phyloP scores from a whole-genome alignment of 2,797 vertebrate genomes.

The Neopelma chrysocephalum region DNA sequence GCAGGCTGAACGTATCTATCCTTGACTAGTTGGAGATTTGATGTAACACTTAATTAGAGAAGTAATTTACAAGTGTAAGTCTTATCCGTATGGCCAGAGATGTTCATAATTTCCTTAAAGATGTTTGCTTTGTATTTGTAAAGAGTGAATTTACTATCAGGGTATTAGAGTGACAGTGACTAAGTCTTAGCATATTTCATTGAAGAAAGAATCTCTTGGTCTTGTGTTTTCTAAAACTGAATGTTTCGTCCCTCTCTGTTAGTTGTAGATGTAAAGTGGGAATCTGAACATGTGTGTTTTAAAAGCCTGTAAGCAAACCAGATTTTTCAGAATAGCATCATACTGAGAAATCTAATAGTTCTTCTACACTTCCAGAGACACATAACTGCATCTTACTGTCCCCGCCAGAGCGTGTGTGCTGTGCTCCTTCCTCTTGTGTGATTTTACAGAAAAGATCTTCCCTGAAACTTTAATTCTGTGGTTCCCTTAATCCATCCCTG shows the following conservation, averaged over 20 bases:
- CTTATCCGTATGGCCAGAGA: background rate
- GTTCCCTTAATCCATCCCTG: background rate
- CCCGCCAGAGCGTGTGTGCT: background rate
- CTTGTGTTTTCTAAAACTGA: background rate
- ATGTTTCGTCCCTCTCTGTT: background rate
- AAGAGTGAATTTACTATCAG: background rate
- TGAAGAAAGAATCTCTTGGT: background rate
- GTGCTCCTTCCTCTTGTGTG: background rate
- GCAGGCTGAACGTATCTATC: background rate
- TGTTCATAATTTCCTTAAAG: background rate
- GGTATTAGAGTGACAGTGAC: background rate
- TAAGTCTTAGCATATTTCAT: background rate
- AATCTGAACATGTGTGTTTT: background rate
- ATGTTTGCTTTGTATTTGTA: conserved; percentile 7
- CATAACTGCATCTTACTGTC: background rate
- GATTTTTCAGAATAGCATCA: background rate
- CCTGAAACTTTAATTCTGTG: background rate
- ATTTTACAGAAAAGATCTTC: background rate
- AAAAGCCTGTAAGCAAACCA: background rate
- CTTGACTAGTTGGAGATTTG: background rate
- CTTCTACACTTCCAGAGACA: background rate
- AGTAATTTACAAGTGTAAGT: conserved; percentile 9
- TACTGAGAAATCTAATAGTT: background rate
- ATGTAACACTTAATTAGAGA: background rate
- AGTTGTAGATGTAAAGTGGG: background rate